phyloP scores from a whole-genome alignment of 2,888 invertebrate species.

The Syrista parreyssii region DNA sequence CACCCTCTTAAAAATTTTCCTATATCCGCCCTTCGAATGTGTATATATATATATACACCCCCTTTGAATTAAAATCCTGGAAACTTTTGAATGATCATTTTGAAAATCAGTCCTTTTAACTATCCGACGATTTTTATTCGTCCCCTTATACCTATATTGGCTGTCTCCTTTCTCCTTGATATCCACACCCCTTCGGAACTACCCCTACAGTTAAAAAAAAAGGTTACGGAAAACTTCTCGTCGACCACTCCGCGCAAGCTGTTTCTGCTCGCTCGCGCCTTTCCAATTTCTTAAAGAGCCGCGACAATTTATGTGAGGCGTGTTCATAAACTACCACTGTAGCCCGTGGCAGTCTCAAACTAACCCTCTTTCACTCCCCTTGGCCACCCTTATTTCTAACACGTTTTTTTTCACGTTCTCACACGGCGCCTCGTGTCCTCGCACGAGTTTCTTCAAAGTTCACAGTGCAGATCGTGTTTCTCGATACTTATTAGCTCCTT shows the following conservation, averaged over 20 bases:
- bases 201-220: neutral
- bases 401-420: constrained; percentile 21
- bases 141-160: neutral
- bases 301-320: constrained; percentile 66
- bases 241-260: constrained; percentile 62
- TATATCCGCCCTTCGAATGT: neutral
- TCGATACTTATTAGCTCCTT: constrained; percentile 60
- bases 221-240: constrained; percentile 53
- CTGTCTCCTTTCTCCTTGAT: neutral
- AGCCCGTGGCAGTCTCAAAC: neutral
- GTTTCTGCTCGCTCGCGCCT: constrained; percentile 58
- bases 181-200: neutral
- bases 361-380: constrained; percentile 27
- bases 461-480: constrained; percentile 59
- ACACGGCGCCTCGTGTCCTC: constrained; percentile 22
- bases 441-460: constrained; percentile 58
- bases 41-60: neutral
- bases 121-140: neutral
- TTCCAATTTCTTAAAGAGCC: constrained; percentile 67
- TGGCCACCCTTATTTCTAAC: constrained; percentile 4
- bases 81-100: neutral
- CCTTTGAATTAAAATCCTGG: neutral
- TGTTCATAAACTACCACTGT: constrained; percentile 63
- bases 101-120: neutral
- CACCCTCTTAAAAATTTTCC: neutral